phyloP scores from a whole-genome alignment of 2,113 vertebrate species.

The Lagopus leucura region DNA sequence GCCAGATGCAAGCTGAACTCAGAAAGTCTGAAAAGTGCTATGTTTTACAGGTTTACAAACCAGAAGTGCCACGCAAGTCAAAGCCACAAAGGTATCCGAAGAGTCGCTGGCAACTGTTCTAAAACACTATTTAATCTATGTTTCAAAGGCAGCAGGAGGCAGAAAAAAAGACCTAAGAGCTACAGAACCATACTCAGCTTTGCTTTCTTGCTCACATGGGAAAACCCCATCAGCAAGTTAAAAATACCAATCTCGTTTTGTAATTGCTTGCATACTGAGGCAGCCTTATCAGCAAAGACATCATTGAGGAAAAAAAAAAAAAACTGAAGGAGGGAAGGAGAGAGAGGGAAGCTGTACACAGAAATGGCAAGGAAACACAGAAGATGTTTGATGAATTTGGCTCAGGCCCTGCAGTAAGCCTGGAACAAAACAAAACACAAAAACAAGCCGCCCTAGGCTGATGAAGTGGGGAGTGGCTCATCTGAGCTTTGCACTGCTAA shows the following conservation, averaged over 20 bases:
- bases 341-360: neutral
- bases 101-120: neutral
- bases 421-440: neutral
- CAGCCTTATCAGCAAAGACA: neutral
- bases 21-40: neutral
- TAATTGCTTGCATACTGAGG: neutral
- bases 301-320: neutral
- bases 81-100: neutral
- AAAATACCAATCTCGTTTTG: neutral
- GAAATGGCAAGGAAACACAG: neutral
- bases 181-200: neutral
- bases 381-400: neutral
- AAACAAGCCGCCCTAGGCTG: neutral
- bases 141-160: neutral
- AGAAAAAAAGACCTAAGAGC: neutral
- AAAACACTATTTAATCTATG: neutral
- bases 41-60: neutral
- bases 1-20: accelerated
- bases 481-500: slow-evolving; percentile 11
- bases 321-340: neutral
- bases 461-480: neutral
- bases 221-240: neutral
- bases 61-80: neutral
- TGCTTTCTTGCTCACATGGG: neutral
- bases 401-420: neutral